Evolutionary conservation across 2,113 vertebrate species (phyloP), one percentile per base, ranked within the genome.

Genomic region (Dipodomys merriami): DNA sequence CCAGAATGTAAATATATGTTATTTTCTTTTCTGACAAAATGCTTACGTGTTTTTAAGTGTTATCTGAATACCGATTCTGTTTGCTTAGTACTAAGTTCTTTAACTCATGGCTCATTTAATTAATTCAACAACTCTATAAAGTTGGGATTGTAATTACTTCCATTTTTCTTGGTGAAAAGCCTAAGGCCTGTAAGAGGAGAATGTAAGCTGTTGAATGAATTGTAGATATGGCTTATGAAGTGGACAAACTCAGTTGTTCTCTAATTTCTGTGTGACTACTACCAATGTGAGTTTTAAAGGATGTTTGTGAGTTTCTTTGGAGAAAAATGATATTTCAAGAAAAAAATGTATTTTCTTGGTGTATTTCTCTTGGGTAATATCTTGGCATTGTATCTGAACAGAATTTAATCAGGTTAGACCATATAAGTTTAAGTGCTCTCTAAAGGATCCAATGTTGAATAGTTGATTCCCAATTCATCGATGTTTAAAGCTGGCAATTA

Each of bases 221-320:
- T 39, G 64, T 67, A 2, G 16, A 60, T 67, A 30, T 2, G 53
- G 4, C 11, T 87, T 35, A 44, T 18, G 82, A 27, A n/a, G 8
- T 67, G 57, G 33, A 16, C 16, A 80, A 30, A 86, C 4, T 23
- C 2, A 25, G 23, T 69, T 73, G 15, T 76, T 83, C 1, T 72
- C 5, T 53, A 18, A 3, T 68, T 44, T 20, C 4, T 29, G n/a
- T 33, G 0, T 5, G 5, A n/a, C n/a, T n/a, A 49, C 22, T 1
- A 30, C 20, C 79, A 39, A 0, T 20, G 20, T 62, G 2, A 0
- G 13, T 79, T 0, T 22, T 7, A 71, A 13, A 57, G 46, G 9
- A 65, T 29, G 27, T 44, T 16, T 46, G 2, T 19, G 80, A 62
- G 2, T 1, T 7, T 7, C 44, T 23, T 78, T 82, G 2, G 44